phyloP scores from a whole-genome alignment of 2,888 invertebrate species.

The Athalia cordata region DNA sequence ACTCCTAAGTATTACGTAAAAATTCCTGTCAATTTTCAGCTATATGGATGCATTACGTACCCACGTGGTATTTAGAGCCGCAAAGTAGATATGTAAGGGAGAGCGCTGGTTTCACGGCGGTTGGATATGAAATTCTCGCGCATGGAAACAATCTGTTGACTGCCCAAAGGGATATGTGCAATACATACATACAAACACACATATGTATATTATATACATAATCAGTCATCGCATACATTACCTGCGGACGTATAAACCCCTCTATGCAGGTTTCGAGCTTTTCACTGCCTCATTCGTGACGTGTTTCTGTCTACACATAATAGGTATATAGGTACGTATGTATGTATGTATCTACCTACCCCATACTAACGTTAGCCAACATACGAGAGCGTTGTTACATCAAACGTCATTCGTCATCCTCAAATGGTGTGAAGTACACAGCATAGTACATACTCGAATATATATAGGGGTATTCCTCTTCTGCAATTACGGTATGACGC shows the following conservation, averaged over 20 bases:
- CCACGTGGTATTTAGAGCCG: neutral
- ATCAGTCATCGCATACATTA: too few species aligned
- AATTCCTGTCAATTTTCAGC: too few species aligned
- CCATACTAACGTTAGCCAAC: neutral
- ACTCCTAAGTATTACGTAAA: too few species aligned
- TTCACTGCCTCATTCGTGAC: too few species aligned
- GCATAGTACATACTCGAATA: too few species aligned
- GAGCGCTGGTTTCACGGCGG: neutral
- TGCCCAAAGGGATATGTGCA: neutral
- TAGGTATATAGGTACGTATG: neutral
- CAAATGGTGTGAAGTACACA: too few species aligned
- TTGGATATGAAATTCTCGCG: neutral
- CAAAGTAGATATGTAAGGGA: neutral
- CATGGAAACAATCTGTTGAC: conserved; percentile 32
- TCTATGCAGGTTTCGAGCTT: too few species aligned
- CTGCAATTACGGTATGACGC: too few species aligned
- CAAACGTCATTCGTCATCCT: conserved; percentile 19
- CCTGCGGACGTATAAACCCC: too few species aligned
- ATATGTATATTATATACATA: neutral
- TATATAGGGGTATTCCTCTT: too few species aligned
- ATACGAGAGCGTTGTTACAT: neutral
- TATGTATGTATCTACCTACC: neutral
- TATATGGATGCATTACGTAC: too few species aligned
- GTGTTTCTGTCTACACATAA: too few species aligned
- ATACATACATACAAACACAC: neutral